phyloP scores from a whole-genome alignment of 2,797 vertebrate genomes.

The Trematomus bernacchii region DNA sequence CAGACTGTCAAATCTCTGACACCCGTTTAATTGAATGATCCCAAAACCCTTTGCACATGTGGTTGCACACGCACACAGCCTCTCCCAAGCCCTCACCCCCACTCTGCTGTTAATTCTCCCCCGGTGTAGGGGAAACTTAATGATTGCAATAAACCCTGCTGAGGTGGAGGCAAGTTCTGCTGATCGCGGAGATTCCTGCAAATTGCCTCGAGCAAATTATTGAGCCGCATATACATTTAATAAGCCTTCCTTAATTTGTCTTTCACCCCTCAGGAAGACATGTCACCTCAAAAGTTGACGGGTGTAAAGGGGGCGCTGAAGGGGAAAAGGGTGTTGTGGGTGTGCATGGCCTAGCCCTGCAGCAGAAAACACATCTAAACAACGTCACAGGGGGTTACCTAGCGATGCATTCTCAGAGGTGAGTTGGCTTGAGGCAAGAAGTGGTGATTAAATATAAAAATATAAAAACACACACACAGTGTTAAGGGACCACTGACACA shows the following conservation, averaged over 20 bases:
- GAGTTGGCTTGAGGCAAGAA: conserved; percentile 15
- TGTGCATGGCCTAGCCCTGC: conserved; percentile 33
- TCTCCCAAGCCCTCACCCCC: conserved; percentile 53
- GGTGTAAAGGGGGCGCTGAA: conserved; percentile 20
- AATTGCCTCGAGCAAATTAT: conserved; percentile 88
- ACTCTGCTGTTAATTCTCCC: conserved; percentile 78
- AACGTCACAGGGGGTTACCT: conserved; percentile 24
- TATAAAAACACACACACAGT: conserved; percentile 20
- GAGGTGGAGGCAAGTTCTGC: conserved; percentile 85
- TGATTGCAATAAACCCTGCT: conserved; percentile 86
- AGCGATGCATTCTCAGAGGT: conserved; percentile 36
- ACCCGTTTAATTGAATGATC: conserved; percentile 79
- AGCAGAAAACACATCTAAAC: conserved; percentile 42
- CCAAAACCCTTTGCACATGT: conserved; percentile 70
- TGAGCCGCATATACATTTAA: conserved; percentile 84
- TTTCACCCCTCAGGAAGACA: conserved; percentile 75
- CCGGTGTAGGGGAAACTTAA: conserved; percentile 74
- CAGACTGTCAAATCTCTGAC: conserved; percentile 79
- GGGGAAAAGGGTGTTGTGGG: conserved; percentile 35
- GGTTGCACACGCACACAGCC: conserved; percentile 26
- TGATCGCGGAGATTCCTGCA: conserved; percentile 85
- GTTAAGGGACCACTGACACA: conserved; percentile 22
- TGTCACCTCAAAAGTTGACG: conserved; percentile 70
- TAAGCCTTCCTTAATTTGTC: conserved; percentile 81
- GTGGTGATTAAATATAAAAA: conserved; percentile 36